Evolutionary conservation across 2,113 vertebrate species (phyloP).

Genomic region (Tachysurus fulvidraco): DNA sequence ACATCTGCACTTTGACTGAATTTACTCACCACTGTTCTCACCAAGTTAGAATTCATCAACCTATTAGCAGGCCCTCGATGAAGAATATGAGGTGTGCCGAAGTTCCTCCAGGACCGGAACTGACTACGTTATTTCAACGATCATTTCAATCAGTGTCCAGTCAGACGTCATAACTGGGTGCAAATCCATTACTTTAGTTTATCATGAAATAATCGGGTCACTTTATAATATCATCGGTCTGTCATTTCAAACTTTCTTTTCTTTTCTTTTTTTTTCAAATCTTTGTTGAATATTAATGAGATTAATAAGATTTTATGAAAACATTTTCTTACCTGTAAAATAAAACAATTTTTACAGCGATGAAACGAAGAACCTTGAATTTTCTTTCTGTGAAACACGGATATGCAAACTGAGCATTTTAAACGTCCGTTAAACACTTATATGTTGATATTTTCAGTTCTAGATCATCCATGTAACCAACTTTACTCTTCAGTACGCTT

Average conservation of each 20-base stretch:
- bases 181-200: neutral
- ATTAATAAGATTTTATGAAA: constrained; percentile 27
- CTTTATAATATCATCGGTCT: neutral
- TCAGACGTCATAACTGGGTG: neutral
- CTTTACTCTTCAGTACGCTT: neutral
- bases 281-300: neutral
- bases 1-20: neutral
- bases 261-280: neutral
- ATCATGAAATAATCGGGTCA: neutral
- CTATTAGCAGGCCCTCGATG: neutral
- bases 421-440: neutral
- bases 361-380: neutral
- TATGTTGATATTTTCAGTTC: neutral
- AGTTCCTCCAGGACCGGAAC: neutral
- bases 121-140: neutral
- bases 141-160: constrained; percentile 6
- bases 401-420: neutral
- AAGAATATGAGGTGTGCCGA: neutral
- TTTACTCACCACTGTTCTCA: neutral
- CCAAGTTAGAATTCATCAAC: neutral
- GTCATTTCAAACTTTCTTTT: neutral
- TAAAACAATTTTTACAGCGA: constrained; percentile 43
- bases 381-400: neutral
- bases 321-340: constrained; percentile 22
- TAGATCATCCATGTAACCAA: neutral